These are phyloP conservation scores for Pygoscelis adeliae DNA, from an alignment of 2,113 vertebrate genomes.

Conservation along the genomic window DNA sequence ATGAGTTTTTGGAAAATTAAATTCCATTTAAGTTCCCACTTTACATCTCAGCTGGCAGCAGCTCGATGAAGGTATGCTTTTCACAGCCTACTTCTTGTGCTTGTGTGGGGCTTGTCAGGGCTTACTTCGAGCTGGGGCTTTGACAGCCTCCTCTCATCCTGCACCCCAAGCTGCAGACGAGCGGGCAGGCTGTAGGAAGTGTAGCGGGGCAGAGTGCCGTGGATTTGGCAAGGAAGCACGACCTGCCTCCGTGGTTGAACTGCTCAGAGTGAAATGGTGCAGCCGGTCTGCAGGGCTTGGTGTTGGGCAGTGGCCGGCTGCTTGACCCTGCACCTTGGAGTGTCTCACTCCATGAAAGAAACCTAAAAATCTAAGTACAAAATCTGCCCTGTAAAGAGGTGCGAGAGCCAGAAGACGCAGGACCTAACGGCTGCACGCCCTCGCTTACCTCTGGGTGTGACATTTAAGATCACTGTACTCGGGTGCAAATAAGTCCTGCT, in stretches of 20 bases:
- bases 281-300: not conserved
- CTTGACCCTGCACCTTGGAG: not conserved
- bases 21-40: constrained; percentile 50
- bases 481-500: constrained; percentile 10
- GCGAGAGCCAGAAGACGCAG: not conserved
- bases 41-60: constrained; percentile 51
- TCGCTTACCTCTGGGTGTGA: not conserved
- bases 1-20: not conserved
- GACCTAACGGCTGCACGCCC: not conserved
- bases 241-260: not conserved
- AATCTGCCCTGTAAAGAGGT: not conserved
- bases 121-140: constrained; percentile 14
- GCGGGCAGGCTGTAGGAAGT: constrained; percentile 49
- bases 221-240: not conserved
- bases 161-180: constrained; percentile 9
- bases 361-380: not conserved
- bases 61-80: constrained; percentile 30
- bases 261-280: not conserved
- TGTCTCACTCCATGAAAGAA: not conserved
- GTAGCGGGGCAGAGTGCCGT: not conserved
- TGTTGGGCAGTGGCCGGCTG: not conserved
- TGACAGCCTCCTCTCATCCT: constrained; percentile 55
- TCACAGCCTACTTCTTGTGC: constrained; percentile 56
- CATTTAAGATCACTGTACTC: not conserved
- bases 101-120: constrained; percentile 61